Evolutionary conservation across 2,797 vertebrate genomes (phyloP).

Genomic region (Danio choprae): DNA sequence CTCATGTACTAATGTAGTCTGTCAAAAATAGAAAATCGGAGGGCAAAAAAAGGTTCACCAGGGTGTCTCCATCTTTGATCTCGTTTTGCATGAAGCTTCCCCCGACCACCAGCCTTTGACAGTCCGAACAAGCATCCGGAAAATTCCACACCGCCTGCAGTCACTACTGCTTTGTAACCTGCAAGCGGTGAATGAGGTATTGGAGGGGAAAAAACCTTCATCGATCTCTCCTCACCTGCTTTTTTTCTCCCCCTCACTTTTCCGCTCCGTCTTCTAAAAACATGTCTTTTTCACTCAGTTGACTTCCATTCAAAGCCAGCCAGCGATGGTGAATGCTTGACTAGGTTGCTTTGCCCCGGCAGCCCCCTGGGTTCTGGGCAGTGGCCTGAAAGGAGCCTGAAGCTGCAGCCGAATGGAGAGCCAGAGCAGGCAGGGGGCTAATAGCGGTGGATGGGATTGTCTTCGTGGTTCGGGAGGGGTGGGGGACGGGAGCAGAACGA

Average conservation of each 20-base stretch:
- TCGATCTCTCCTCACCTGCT: constrained; percentile 73
- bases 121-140: constrained; percentile 3
- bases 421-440: constrained; percentile 78
- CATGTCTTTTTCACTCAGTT: constrained; percentile 78
- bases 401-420: constrained; percentile 53
- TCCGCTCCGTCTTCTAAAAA: constrained; percentile 74
- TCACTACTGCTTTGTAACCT: constrained; percentile 52
- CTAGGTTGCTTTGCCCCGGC: constrained; percentile 76
- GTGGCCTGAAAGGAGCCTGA: constrained; percentile 61
- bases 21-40: constrained; percentile 2
- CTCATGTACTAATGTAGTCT: not conserved
- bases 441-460: constrained; percentile 75
- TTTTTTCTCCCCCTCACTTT: constrained; percentile 67
- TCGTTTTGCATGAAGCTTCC: constrained; percentile 66
- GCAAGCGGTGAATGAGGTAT: constrained; percentile 70
- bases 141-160: constrained; percentile 23
- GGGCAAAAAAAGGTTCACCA: constrained; percentile 34
- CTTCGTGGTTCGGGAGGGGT: constrained; percentile 30
- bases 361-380: constrained; percentile 74
- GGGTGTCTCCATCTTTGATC: constrained; percentile 69
- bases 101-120: constrained; percentile 47
- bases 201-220: constrained; percentile 69
- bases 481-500: constrained; percentile 17
- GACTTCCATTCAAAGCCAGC: constrained; percentile 80
- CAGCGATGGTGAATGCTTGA: constrained; percentile 78